Evolutionary conservation across 2,888 invertebrate species (phyloP), one percentile per base, ranked within the genome.

Genomic region (Lycocerus yunnanus): DNA sequence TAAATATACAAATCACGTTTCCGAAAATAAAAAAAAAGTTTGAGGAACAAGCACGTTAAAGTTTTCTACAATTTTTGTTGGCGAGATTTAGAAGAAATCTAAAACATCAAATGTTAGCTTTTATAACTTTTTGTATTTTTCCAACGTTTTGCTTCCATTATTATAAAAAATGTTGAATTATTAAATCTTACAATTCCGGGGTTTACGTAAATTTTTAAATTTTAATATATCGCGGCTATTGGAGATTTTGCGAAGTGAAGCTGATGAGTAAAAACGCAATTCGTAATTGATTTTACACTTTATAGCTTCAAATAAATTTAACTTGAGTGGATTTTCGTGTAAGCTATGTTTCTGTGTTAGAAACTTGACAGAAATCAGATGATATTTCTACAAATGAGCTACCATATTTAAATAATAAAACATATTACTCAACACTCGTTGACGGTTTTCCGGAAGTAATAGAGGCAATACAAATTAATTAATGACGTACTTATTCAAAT

Each of bases 1-100:
- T 67, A 72, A 72, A 75, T 75, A 75, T 72, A 72, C 75, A 75
- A 75, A 75, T 75, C 75, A 75, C 75, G 75, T 75, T 75, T 63
- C 58, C 61, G 66, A 75, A 69, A 75, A 75, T 72, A 75, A 72
- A 72, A 74, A 75, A 75, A 74, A 75, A 72, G 72, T 75, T 72
- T 66, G 65, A 65, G 24, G 66, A 74, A 60, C 68, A 68, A 66
- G 58, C 68, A 66, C 63, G 65, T 60, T 59, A 66, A 75, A 75
- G 72, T 75, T 75, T 59, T 15, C 69, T 72, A 72, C 75, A 75
- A 75, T 72, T 75, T 72, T 72, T 75, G 59, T 21, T 59, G 43
- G 43, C 65, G 67, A 72, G 72, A 72, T 75, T 72, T 69, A 72
- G 69, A 75, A 75, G 72, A 72, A 69, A 75, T 75, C 72, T 75